Evolutionary conservation across 1,140 invertebrate genomes (phyloP).

Genomic region (Tetranychus urticae): DNA sequence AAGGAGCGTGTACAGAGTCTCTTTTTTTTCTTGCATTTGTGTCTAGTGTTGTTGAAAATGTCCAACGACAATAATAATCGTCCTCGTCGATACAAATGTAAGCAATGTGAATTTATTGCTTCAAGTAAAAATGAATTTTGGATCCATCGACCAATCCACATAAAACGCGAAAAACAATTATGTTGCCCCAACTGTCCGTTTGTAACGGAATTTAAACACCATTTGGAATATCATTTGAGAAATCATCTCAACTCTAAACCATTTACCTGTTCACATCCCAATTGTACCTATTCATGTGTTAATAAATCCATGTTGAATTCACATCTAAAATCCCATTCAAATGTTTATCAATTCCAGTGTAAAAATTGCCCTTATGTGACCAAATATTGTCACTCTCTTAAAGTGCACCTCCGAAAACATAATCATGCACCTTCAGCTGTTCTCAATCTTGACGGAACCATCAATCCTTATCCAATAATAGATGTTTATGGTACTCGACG

Average conservation of each 20-base stretch:
- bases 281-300: conserved; percentile 78
- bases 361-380: conserved; percentile 85
- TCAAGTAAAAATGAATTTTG: conserved; percentile 77
- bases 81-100: conserved; percentile 46
- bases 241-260: conserved; percentile 91
- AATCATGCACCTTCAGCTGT: conserved; percentile 60
- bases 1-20: too few relatives aligned
- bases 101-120: conserved; percentile 61
- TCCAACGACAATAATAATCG: too few relatives aligned
- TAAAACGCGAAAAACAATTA: conserved; percentile 72
- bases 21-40: too few relatives aligned
- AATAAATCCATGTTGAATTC: conserved; percentile 99
- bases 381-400: conserved; percentile 93
- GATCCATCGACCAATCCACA: conserved; percentile 61
- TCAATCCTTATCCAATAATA: conserved; percentile 51
- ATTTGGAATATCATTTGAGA: conserved; percentile 83
- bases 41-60: too few relatives aligned
- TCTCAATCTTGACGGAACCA: conserved; percentile 59
- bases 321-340: conserved; percentile 92
- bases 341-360: conserved; percentile 86
- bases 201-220: conserved; percentile 96
- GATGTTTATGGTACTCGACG: conserved; percentile 68
- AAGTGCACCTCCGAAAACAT: conserved; percentile 81
- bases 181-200: conserved; percentile 80
- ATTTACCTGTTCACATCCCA: conserved; percentile 62